Evolutionary conservation across 2,888 invertebrate genomes (phyloP).

Genomic region (Fragum fragum): DNA sequence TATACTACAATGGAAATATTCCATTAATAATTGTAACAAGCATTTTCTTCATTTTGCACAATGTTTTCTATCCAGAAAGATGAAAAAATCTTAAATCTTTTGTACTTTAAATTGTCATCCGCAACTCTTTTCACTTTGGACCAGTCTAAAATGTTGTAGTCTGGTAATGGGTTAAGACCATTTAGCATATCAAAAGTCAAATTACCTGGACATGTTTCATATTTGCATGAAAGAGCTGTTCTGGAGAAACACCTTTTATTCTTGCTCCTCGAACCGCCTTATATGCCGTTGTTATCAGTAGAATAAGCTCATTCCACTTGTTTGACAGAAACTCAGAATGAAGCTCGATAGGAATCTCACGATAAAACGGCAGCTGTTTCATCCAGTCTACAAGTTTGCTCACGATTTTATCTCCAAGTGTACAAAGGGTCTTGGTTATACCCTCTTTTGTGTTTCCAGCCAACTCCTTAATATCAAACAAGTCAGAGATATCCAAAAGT

Average conservation of each 20-base stretch:
- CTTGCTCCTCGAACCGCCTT: conserved; percentile 55
- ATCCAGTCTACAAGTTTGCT: conserved; percentile 99
- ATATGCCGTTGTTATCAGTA: conserved; percentile 79
- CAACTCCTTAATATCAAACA: conserved; percentile 72
- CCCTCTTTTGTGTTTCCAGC: conserved; percentile 88
- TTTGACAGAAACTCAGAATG: conserved; percentile 96
- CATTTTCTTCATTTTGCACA: no score
- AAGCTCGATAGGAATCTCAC: conserved; percentile 97
- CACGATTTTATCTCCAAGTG: conserved; percentile 99
- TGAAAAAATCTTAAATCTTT: no score
- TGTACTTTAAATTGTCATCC: no score
- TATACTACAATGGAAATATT: no score
- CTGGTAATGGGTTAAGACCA: no score
- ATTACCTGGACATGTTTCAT: conserved; percentile 72
- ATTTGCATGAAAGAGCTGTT: conserved; percentile 72
- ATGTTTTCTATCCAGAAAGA: no score
- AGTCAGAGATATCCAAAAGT: conserved; percentile 74
- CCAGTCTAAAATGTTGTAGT: no score
- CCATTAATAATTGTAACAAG: no score
- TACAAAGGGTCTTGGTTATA: conserved; percentile 93
- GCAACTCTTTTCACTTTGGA: no score
- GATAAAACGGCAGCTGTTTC: conserved; percentile 98
- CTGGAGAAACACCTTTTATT: conserved; percentile 45
- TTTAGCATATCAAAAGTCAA: no score
- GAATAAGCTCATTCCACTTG: conserved; percentile 93